Evolutionary conservation across 2,797 vertebrate genomes (phyloP), one percentile per base, ranked within the genome.

Genomic region (Sebastes taczanowskii): DNA sequence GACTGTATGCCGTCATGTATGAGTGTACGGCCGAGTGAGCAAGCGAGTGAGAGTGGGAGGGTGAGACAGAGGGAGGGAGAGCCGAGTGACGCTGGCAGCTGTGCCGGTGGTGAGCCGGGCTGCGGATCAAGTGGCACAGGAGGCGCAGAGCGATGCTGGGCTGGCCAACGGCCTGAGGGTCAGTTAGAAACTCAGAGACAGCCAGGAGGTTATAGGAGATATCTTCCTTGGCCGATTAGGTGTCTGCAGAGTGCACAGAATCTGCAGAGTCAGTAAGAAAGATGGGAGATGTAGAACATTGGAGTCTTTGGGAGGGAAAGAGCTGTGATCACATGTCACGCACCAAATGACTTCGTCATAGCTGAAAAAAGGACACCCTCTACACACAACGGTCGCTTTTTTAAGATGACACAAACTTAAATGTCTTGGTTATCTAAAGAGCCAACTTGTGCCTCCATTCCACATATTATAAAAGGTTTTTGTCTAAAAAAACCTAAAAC

Each of bases 1-100:
- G 71, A 80, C 70, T 81, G 32, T 79, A 61, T 66, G 60, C 29
- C 52, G 79, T 69, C 63, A 75, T 63, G 56, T 64, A 59, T 29
- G 81, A 75, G 74, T 75, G 70, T 25, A 23, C 9, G 27, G 71
- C 66, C 86, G 53, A 72, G 69, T 83, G 73, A 80, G 75, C 30
- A 68, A 72, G 73, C 11, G 49, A 84, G 73, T 38, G 77, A 34
- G 76, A 79, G 88, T 75, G 81, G 79, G 76, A 62, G 71, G 75
- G 82, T 55, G 77, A 66, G 79, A 83, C 66, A 52, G 79, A 55
- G 65, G 71, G 76, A 67, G 73, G 65, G 52, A 4, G 71, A 77
- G 77, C 14, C 3, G 91, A 94, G 89, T 93, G 94, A 93, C 78
- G 77, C 76, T 83, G 83, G 88, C 94, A 95, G 93, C 92, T 94